phyloP scores from a whole-genome alignment of 2,113 vertebrate genomes.

The Cyanistes caeruleus region DNA sequence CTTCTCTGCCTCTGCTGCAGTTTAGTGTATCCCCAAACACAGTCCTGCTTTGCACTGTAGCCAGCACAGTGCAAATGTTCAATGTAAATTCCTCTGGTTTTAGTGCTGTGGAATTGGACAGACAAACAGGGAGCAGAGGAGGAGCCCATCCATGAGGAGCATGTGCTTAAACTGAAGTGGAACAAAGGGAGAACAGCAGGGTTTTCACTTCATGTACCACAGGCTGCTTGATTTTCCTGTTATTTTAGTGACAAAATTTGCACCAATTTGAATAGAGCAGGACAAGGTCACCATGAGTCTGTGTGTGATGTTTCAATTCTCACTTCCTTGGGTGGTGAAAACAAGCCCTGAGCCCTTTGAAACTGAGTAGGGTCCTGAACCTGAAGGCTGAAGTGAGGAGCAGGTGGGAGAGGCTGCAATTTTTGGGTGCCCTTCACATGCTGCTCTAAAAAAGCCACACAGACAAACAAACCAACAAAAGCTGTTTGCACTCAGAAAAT shows the following conservation, averaged over 20 bases:
- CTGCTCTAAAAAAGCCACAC: background rate
- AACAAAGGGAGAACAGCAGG: background rate
- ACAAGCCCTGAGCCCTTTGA: background rate
- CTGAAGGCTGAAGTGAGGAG: background rate
- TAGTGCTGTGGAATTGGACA: background rate
- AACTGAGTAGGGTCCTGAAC: background rate
- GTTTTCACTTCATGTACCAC: background rate
- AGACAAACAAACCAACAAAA: background rate
- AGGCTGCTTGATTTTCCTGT: background rate
- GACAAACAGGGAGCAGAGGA: background rate
- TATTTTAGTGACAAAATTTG: background rate
- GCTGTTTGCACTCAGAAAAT: background rate
- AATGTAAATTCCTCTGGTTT: background rate
- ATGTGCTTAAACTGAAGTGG: background rate
- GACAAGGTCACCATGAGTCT: accelerated
- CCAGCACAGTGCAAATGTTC: background rate
- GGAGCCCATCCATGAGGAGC: background rate
- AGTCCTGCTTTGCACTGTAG: background rate
- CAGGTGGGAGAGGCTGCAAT: background rate
- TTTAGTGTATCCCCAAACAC: background rate
- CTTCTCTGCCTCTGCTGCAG: background rate
- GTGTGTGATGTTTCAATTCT: background rate
- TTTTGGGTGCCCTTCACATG: background rate
- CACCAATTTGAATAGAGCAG: background rate
- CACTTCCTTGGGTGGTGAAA: background rate